Conservation (phyloP, 2,797 vertebrate species). For the Hypotaenidia philippensis region DNA sequence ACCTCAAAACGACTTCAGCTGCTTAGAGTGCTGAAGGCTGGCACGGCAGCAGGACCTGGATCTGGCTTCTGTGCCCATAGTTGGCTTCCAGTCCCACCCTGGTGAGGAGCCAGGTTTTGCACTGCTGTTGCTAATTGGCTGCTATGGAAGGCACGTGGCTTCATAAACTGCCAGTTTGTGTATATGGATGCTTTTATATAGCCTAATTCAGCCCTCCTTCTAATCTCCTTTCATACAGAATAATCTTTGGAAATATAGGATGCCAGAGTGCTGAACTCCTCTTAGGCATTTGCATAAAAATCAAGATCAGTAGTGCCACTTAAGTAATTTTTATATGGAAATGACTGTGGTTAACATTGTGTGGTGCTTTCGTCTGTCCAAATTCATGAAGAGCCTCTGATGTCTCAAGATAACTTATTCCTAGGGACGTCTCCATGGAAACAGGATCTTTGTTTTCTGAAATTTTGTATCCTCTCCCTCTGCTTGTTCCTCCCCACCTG, state of each 20-base stretch:
- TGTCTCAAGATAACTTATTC: constrained; percentile 58
- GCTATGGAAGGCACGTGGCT: neutral
- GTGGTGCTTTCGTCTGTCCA: constrained; percentile 15
- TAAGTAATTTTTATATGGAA: constrained; percentile 26
- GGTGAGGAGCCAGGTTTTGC: neutral
- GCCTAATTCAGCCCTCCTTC: constrained; percentile 22
- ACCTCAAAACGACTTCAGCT: neutral
- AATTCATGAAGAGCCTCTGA: constrained; percentile 48
- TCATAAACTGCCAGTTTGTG: neutral
- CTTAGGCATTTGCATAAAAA: constrained; percentile 9
- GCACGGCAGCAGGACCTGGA: neutral
- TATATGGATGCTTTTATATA: constrained; percentile 6
- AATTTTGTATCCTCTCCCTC: constrained; percentile 11
- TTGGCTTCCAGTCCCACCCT: accelerated
- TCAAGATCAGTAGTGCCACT: neutral
- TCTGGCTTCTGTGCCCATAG: accelerated
- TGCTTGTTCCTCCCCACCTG: constrained; percentile 1
- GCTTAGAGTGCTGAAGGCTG: neutral
- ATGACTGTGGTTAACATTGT: neutral
- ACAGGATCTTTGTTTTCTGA: constrained; percentile 64
- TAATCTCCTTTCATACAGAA: constrained; percentile 10
- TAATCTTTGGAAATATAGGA: neutral
- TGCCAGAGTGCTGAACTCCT: neutral
- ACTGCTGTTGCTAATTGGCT: neutral
- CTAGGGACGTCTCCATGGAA: constrained; percentile 60